phyloP scores from a whole-genome alignment of 2,797 vertebrate genomes.

The Sebastes nivosus region DNA sequence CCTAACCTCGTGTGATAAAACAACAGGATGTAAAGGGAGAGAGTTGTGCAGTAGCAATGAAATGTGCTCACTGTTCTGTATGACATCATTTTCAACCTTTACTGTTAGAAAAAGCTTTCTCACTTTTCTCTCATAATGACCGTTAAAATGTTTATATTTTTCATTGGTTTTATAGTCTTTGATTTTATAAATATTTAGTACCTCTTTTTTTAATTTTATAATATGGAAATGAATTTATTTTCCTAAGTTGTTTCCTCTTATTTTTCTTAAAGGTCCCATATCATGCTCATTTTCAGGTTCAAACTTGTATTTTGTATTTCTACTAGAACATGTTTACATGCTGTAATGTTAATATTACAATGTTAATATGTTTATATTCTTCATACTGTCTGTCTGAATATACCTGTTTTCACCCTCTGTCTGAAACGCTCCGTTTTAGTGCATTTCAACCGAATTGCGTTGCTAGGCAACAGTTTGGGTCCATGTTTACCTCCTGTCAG shows the following conservation, averaged over 20 bases:
- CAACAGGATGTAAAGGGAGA: background rate
- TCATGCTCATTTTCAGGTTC: no score
- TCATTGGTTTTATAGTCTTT: background rate
- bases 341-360: no score
- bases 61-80: background rate
- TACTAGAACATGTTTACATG: no score
- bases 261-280: background rate
- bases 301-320: no score
- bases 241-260: background rate
- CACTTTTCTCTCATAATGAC: background rate
- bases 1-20: background rate
- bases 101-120: rapidly evolving
- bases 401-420: rapidly evolving
- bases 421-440: no score
- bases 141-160: background rate
- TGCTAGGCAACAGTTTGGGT: no score
- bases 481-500: no score
- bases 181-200: background rate
- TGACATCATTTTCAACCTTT: background rate
- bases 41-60: background rate
- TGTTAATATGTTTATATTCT: rapidly evolving
- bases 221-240: background rate
- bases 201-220: background rate
- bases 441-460: rapidly evolving
- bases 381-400: no score